phyloP scores from a whole-genome alignment of 2,888 invertebrate species.

The Oscheius sp. region DNA sequence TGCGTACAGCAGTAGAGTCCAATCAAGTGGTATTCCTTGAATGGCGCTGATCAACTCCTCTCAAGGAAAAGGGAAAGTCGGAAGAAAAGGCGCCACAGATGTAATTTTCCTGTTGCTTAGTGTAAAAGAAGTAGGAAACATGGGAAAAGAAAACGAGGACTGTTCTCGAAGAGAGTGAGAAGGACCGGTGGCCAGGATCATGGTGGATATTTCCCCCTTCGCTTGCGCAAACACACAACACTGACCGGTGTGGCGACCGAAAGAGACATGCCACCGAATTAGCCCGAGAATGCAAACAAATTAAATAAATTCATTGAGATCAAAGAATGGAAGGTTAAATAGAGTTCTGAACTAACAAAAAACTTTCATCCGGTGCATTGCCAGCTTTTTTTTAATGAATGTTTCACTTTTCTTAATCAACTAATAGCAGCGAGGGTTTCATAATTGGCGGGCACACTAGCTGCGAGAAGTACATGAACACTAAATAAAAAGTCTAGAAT shows the following conservation, averaged over 20 bases:
- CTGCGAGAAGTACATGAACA: slow-evolving; percentile 11
- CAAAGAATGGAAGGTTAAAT: background rate
- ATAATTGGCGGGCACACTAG: slow-evolving; percentile 18
- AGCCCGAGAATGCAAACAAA: slow-evolving; percentile 3
- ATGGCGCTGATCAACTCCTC: no score
- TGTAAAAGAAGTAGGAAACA: background rate
- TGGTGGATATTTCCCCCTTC: slow-evolving; percentile 27
- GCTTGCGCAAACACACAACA: slow-evolving; percentile 31
- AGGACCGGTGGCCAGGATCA: slow-evolving; percentile 31
- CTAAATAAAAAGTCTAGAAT: slow-evolving; percentile 3
- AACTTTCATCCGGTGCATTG: background rate
- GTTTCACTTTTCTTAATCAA: slow-evolving; percentile 18
- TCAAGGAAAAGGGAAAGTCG: no score
- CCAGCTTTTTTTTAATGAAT: background rate
- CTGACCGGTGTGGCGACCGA: slow-evolving; percentile 26
- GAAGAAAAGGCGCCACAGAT: no score
- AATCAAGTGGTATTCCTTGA: no score
- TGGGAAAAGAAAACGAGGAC: background rate
- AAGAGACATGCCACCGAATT: slow-evolving; percentile 28
- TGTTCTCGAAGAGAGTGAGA: slow-evolving; percentile 21
- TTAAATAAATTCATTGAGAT: slow-evolving; percentile 3
- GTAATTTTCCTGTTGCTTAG: background rate
- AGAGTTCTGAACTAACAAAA: no score
- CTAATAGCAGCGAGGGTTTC: slow-evolving; percentile 17
- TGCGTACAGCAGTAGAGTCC: no score